A percentile compares a stretch with the other conserved stretches of the same genome.
Conservation (phyloP, 2,888 invertebrate species). For the Arge pagana region DNA sequence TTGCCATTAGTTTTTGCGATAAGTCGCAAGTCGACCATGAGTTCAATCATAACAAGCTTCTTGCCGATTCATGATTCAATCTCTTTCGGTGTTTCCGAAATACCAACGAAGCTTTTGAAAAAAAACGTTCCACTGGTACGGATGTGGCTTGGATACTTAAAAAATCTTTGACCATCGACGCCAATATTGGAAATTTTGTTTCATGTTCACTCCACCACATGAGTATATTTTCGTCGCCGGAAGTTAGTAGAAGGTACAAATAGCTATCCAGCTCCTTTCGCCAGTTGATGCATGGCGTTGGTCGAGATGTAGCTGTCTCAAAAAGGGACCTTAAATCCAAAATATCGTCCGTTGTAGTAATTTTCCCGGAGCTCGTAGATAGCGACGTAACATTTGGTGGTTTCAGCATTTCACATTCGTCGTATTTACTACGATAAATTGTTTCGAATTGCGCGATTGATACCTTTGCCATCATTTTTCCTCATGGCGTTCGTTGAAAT, state of each 20-base stretch:
- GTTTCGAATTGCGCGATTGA: neutral
- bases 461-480: neutral
- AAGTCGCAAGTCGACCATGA: slow-evolving; percentile 17
- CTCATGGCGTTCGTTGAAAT: neutral
- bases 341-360: neutral
- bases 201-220: slow-evolving; percentile 6
- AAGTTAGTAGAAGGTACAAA: neutral
- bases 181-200: slow-evolving; percentile 11
- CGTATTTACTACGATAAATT: neutral
- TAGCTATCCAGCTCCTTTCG: slow-evolving; percentile 7
- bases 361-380: too few species aligned
- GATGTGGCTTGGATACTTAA: slow-evolving; percentile 15
- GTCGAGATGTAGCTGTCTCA: neutral
- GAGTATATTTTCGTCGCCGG: neutral
- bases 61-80: slow-evolving; percentile 12
- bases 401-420: neutral
- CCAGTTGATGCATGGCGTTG: neutral
- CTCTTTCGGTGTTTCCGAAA: slow-evolving; percentile 21
- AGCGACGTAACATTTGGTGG: neutral
- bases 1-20: slow-evolving; percentile 5
- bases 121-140: slow-evolving; percentile 20
- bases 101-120: slow-evolving; percentile 14
- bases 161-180: slow-evolving; percentile 19
- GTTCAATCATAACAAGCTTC: slow-evolving; percentile 16
- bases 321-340: neutral